Evolutionary conservation across 2,888 invertebrate species (phyloP).

Genomic region (Tubulanus polymorphus): DNA sequence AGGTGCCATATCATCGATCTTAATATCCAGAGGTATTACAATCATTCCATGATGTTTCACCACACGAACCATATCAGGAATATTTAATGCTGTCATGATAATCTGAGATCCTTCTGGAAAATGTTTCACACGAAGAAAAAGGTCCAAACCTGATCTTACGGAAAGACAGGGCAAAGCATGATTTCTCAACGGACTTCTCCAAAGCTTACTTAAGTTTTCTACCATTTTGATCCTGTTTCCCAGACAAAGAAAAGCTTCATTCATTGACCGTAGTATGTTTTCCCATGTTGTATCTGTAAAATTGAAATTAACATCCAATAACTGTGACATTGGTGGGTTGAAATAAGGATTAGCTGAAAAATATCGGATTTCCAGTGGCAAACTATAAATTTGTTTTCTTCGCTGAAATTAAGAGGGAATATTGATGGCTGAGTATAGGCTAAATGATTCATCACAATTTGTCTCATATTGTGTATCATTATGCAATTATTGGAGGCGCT

Average conservation of each 20-base stretch:
- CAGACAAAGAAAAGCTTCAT: slow-evolving; percentile 22
- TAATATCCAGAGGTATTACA: slow-evolving; percentile 46
- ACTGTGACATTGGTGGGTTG: no score
- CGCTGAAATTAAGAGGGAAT: no score
- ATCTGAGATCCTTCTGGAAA: slow-evolving; percentile 52
- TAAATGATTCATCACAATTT: no score
- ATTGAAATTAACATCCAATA: no score
- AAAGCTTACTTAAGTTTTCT: slow-evolving; percentile 25
- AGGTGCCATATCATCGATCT: slow-evolving; percentile 46
- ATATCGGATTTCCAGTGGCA: no score
- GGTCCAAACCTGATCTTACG: slow-evolving; percentile 44
- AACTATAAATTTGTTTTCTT: no score
- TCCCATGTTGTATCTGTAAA: slow-evolving; percentile 30
- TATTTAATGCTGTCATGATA: slow-evolving; percentile 54
- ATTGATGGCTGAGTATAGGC: no score
- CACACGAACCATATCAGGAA: slow-evolving; percentile 48
- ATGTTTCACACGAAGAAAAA: slow-evolving; percentile 37
- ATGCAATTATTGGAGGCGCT: no score
- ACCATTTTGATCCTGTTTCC: slow-evolving; percentile 20
- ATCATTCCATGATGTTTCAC: slow-evolving; percentile 42
- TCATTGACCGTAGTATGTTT: slow-evolving; percentile 24
- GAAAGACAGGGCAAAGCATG: slow-evolving; percentile 38
- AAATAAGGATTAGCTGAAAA: no score
- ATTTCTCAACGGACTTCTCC: slow-evolving; percentile 31
- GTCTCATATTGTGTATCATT: no score